Evolutionary conservation across 2,797 vertebrate species (phyloP), one percentile per base, ranked within the genome.

Genomic region (Tragelaphus eurycerus): DNA sequence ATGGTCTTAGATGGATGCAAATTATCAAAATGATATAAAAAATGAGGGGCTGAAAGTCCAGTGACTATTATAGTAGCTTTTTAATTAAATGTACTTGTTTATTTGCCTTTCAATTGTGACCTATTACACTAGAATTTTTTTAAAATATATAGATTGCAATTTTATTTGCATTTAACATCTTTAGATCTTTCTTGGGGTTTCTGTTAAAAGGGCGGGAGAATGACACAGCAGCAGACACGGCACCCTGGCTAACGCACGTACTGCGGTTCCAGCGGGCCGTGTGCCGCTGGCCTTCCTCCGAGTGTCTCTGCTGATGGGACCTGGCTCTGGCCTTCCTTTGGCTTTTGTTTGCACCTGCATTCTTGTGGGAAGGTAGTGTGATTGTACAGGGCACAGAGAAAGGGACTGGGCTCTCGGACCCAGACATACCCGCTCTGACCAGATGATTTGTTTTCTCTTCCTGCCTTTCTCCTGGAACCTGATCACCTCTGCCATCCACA

Each of bases 21-120:
- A 98, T 93, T 98, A 98, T 96, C 95, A 98, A 97, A 97, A 97
- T 79, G 98, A 95, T 98, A 98, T 99, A 25, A 74, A 74, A 99
- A 99, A 99, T 99, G 99, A 99, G 99, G 99, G 99, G 99, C 99
- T 99, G 99, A 99, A 99, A 99, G 99, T 99, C 99, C 99, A 99
- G 98, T 98, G 99, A 98, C 99, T 99, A 98, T 99, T 98, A 97
- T 93, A 98, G 98, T 98, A 98, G 98, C 96, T 97, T 97, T 98
- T 91, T 78, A 67, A 74, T 59, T 23, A 88, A 95, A 97, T 89
- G 85, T 79, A 55, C 52, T 57, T 83, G 89, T 62, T 87, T 89
- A 97, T 97, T 98, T 83, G 89, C 94, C 95, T 97, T 98, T 97
- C 2, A 1, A 76, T 96, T 95, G 85, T 95, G 98, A 31, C 93